A percentile compares a stretch with the other conserved stretches of the same genome.
Conservation (phyloP, 2,888 invertebrate species). For the Disparrhopalites patrizii region DNA sequence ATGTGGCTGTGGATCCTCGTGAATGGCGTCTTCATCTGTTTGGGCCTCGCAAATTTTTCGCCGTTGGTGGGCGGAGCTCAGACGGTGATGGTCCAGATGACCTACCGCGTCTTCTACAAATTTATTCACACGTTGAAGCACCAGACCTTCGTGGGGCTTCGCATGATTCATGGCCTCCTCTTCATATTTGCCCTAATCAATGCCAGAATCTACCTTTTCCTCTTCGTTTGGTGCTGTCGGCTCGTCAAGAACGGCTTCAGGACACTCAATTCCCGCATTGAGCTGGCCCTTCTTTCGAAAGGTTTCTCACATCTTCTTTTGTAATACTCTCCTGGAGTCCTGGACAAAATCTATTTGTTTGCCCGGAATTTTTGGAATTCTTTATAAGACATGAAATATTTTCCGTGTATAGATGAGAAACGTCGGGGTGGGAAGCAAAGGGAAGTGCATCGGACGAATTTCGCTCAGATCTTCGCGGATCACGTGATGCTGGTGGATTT, state of each 20-base stretch:
- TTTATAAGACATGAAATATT: too few species aligned
- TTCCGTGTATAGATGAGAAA: conserved; percentile 8
- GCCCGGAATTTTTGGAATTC: too few species aligned
- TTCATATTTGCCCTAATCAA: background rate
- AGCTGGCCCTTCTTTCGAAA: conserved; percentile 35
- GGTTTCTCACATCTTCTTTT: conserved; percentile 8
- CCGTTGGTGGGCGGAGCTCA: background rate
- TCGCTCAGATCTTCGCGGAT: conserved; percentile 39
- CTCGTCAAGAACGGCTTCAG: conserved; percentile 35
- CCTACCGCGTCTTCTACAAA: background rate
- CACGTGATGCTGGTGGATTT: conserved; percentile 40
- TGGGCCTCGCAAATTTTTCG: background rate
- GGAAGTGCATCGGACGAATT: conserved; percentile 34
- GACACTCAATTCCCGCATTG: conserved; percentile 40
- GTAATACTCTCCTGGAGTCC: background rate
- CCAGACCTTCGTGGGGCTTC: background rate
- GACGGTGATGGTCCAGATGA: background rate
- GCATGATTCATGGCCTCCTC: background rate
- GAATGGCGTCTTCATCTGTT: background rate
- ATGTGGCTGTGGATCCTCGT: background rate
- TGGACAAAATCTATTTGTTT: background rate
- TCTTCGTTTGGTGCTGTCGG: conserved; percentile 39
- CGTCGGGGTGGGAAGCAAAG: conserved; percentile 10
- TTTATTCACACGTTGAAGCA: background rate
- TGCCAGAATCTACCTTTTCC: conserved; percentile 18